Conservation (phyloP, 2,797 vertebrate genomes). For the Esox masquinongy region DNA sequence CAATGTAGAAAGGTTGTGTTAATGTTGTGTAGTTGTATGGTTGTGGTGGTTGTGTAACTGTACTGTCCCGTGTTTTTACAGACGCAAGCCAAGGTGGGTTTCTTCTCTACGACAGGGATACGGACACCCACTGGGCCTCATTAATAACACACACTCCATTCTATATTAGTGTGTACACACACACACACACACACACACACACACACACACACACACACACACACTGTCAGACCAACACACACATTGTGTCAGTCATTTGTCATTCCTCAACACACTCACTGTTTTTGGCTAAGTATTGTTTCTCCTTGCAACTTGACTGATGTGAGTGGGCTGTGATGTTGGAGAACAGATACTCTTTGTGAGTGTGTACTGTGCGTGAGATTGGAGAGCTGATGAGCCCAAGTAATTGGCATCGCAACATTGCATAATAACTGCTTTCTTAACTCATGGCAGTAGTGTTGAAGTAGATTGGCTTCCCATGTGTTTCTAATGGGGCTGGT, state of each 20-base stretch:
- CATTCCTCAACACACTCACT: slow-evolving; percentile 16
- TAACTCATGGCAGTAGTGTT: slow-evolving; percentile 10
- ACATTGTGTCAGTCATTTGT: background rate
- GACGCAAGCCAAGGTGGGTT: slow-evolving; percentile 84
- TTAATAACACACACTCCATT: slow-evolving; percentile 51
- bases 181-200: background rate
- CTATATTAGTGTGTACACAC: background rate
- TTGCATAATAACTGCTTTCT: slow-evolving; percentile 24
- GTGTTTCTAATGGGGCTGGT: slow-evolving; percentile 14
- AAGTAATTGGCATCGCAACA: slow-evolving; percentile 10
- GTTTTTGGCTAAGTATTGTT: slow-evolving; percentile 69
- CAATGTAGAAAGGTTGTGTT: background rate
- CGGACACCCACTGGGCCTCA: slow-evolving; percentile 72
- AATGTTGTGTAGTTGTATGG: slow-evolving; percentile 19
- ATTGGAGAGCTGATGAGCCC: slow-evolving; percentile 29
- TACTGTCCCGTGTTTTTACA: slow-evolving; percentile 82
- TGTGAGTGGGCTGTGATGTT: slow-evolving; percentile 25
- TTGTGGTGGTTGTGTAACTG: slow-evolving; percentile 31
- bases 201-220: background rate
- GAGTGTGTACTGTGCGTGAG: slow-evolving; percentile 23
- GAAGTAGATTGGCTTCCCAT: slow-evolving; percentile 25
- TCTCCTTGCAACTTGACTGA: slow-evolving; percentile 28
- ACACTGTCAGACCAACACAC: slow-evolving; percentile 23
- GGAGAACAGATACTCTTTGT: slow-evolving; percentile 33
- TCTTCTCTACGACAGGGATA: slow-evolving; percentile 70